A percentile compares a stretch with the other conserved stretches of the same genome.
phyloP scores from a whole-genome alignment of 2,888 invertebrate genomes.

The Tenthredo distinguenda region DNA sequence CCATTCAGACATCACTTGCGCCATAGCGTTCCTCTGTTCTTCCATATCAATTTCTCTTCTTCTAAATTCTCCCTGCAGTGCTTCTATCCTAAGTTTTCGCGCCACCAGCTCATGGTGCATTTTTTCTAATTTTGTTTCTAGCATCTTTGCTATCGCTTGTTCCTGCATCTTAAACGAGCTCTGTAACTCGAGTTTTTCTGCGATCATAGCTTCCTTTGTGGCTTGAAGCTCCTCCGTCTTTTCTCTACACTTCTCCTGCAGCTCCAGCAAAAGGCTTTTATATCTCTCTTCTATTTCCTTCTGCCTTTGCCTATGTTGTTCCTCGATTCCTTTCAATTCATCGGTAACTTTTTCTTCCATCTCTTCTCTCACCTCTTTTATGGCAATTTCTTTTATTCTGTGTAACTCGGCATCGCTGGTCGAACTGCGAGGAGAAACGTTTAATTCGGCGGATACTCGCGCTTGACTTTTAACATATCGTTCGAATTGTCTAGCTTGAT shows the following conservation, averaged over 20 bases:
- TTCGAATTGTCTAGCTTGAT: constrained; percentile 84
- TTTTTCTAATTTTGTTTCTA: constrained; percentile 75
- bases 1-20: constrained; percentile 73
- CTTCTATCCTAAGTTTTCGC: constrained; percentile 71
- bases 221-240: constrained; percentile 81
- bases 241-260: constrained; percentile 79
- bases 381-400: constrained; percentile 79
- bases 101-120: constrained; percentile 67
- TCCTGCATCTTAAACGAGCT: constrained; percentile 81
- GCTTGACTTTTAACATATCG: constrained; percentile 82
- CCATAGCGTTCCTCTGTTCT: constrained; percentile 79
- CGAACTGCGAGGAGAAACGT: constrained; percentile 66
- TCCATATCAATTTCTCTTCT: constrained; percentile 80
- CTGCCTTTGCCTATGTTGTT: constrained; percentile 79
- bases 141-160: constrained; percentile 78
- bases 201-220: constrained; percentile 79
- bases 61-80: constrained; percentile 80
- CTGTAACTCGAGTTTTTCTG: constrained; percentile 80
- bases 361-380: constrained; percentile 83
- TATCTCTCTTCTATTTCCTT: constrained; percentile 80
- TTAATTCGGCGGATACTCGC: constrained; percentile 71
- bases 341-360: constrained; percentile 84
- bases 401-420: constrained; percentile 73
- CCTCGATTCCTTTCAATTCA: constrained; percentile 82
- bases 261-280: constrained; percentile 77